Conservation (phyloP, 2,797 vertebrate species). For the Falco cherrug region DNA sequence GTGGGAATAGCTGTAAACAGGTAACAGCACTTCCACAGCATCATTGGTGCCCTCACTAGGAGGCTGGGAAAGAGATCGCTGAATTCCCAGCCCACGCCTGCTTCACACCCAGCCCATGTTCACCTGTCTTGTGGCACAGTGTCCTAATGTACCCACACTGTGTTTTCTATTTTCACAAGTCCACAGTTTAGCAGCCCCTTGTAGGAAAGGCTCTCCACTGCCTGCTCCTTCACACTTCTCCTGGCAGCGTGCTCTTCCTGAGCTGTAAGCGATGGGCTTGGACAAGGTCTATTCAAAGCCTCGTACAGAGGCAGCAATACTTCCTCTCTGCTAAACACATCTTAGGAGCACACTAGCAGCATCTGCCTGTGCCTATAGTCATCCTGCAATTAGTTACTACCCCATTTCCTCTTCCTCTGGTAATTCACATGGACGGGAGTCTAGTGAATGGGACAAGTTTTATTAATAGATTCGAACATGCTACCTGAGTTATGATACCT, state of each 20-base stretch:
- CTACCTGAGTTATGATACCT: background rate
- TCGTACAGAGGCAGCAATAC: accelerated
- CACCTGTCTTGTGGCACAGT: background rate
- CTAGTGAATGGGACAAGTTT: background rate
- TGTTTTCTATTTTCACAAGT: background rate
- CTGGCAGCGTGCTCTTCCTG: background rate
- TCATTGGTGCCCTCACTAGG: too few species aligned
- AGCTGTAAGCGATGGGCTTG: background rate
- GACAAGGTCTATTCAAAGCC: background rate
- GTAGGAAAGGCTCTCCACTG: background rate
- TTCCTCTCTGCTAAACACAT: slow-evolving; percentile 19
- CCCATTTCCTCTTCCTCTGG: slow-evolving; percentile 13
- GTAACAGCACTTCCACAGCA: background rate
- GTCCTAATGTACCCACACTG: background rate
- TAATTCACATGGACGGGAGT: background rate
- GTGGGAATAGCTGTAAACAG: background rate
- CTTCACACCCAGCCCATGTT: accelerated
- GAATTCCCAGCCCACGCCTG: background rate
- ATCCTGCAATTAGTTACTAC: background rate
- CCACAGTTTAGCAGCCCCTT: background rate
- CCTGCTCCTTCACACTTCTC: background rate
- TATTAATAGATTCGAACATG: background rate
- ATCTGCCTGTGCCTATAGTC: background rate
- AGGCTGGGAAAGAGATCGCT: background rate
- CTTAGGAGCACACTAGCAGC: background rate